These are phyloP conservation scores for Danaus plexippus DNA, from an alignment of 1,140 invertebrate species.

Conservation along the genomic window DNA sequence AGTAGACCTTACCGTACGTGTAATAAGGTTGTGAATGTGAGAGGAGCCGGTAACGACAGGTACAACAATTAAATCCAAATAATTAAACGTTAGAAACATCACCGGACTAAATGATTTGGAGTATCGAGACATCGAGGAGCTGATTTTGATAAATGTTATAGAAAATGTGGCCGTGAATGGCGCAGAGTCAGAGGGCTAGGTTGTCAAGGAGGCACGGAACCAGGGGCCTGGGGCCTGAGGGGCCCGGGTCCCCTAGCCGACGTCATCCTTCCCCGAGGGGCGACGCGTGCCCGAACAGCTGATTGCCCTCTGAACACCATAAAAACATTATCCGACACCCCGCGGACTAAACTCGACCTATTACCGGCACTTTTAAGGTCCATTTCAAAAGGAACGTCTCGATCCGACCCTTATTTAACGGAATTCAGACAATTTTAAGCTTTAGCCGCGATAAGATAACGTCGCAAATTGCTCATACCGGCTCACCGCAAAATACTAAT, in stretches of 20 bases:
- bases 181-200: too few species aligned
- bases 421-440: slow-evolving; percentile 34
- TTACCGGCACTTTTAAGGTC: not conserved
- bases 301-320: slow-evolving; percentile 62
- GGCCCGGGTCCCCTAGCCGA: slow-evolving; percentile 27
- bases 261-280: slow-evolving; percentile 57
- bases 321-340: slow-evolving; percentile 44
- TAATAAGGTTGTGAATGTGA: too few species aligned
- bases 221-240: too few species aligned
- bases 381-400: slow-evolving; percentile 9
- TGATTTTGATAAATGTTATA: too few species aligned
- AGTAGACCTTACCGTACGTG: too few species aligned
- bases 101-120: too few species aligned
- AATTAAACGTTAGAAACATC: too few species aligned
- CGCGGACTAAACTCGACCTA: slow-evolving; percentile 32
- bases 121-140: too few species aligned
- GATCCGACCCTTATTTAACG: slow-evolving; percentile 44
- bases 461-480: slow-evolving; percentile 33
- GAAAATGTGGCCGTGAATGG: too few species aligned
- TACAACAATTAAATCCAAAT: too few species aligned
- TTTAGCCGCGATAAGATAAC: slow-evolving; percentile 21
- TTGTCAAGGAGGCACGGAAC: too few species aligned
- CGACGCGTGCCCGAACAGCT: slow-evolving; percentile 65
- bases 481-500: slow-evolving; percentile 35
- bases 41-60: too few species aligned